Conservation (phyloP, 2,113 vertebrate species). For the Lagenorhynchus albirostris region DNA sequence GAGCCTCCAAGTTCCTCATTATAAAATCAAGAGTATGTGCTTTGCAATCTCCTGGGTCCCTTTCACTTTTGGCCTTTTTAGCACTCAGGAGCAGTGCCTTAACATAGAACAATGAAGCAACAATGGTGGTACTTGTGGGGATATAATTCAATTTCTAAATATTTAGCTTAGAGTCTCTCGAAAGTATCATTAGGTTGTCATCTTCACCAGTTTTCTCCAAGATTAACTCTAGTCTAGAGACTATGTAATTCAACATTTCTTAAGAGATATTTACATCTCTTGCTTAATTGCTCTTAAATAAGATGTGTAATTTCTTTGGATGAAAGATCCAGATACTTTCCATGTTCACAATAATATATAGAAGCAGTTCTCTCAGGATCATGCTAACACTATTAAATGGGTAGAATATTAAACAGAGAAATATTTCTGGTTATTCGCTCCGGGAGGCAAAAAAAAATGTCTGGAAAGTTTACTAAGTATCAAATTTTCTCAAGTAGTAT, state of each 20-base stretch:
- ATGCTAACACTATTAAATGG: background rate
- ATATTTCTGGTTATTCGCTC: background rate
- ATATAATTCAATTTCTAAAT: background rate
- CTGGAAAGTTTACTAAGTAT: background rate
- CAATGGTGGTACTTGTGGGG: background rate
- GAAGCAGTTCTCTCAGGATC: background rate
- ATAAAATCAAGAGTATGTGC: background rate
- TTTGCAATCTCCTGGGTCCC: background rate
- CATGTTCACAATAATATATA: background rate
- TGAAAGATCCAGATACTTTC: background rate
- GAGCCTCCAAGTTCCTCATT: background rate
- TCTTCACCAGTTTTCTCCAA: background rate
- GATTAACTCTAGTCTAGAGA: background rate
- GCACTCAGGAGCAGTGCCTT: background rate
- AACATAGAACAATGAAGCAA: background rate
- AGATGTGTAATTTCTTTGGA: background rate
- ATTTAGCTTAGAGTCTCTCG: background rate
- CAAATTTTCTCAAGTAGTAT: background rate
- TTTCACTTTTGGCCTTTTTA: background rate
- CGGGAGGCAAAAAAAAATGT: background rate
- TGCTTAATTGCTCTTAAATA: conserved; percentile 3
- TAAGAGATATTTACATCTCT: background rate
- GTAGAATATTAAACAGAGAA: background rate
- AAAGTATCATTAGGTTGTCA: background rate
- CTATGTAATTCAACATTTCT: background rate